phyloP scores from a whole-genome alignment of 92 coral and sea anemone genomes.

The Actinostola sp. region DNA sequence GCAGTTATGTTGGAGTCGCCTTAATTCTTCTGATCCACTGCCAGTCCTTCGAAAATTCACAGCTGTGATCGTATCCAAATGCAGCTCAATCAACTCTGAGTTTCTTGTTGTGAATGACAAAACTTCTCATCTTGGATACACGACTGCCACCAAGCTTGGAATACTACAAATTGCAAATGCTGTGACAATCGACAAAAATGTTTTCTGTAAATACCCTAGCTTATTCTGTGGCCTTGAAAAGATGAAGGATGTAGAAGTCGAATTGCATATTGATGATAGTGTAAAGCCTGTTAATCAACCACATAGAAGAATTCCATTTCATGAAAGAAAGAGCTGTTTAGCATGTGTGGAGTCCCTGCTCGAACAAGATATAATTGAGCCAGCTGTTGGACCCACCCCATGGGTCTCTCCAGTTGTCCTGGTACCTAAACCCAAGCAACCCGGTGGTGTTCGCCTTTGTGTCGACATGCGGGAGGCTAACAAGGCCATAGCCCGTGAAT shows the following conservation, averaged over 20 bases:
- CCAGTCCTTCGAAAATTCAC: conserved; percentile 31
- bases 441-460: conserved; percentile 57
- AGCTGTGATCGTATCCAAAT: conserved; percentile 18
- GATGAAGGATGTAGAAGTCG: conserved; percentile 53
- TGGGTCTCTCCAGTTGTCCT: conserved; percentile 68
- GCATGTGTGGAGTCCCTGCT: conserved; percentile 27
- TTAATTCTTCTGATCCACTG: conserved; percentile 16
- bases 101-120: conserved; percentile 34
- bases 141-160: conserved; percentile 38
- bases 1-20: too few species aligned
- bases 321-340: conserved; percentile 41
- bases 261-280: conserved; percentile 56
- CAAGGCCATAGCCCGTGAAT: conserved; percentile 51
- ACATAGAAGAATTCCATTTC: conserved; percentile 59
- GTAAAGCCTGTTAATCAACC: conserved; percentile 51
- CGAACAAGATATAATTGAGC: conserved; percentile 44
- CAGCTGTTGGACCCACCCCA: conserved; percentile 57
- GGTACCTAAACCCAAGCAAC: conserved; percentile 59
- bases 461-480: conserved; percentile 46
- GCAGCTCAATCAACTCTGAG: background rate
- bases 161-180: conserved; percentile 41
- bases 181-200: conserved; percentile 29
- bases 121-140: conserved; percentile 51
- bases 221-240: conserved; percentile 65
- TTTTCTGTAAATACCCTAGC: conserved; percentile 21